A percentile compares a stretch with the other conserved stretches of the same genome.
Conservation (phyloP, 2,113 vertebrate species). For the Campylorhamphus procurvoides region DNA sequence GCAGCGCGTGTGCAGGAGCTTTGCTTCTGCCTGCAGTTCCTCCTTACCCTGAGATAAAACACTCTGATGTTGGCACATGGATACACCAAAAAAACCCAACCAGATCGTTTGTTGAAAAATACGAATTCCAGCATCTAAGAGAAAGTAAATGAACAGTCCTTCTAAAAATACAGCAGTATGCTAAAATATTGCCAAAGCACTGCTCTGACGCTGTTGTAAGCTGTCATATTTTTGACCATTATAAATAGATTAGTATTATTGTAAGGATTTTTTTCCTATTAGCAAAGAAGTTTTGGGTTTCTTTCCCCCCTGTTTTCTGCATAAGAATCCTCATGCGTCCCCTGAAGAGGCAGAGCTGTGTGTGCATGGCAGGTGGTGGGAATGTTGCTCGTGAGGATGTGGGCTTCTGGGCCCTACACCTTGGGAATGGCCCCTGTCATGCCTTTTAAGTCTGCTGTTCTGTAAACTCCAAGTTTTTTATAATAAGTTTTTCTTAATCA, state of each 20-base stretch:
- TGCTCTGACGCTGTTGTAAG: conserved; percentile 38
- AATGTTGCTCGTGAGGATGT: neutral
- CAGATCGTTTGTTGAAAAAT: conserved; percentile 34
- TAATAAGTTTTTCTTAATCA: neutral
- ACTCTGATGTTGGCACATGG: conserved; percentile 33
- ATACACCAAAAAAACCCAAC: neutral
- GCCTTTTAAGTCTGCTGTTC: neutral
- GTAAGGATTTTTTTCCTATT: conserved; percentile 43
- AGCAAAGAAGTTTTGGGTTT: neutral
- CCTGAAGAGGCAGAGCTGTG: neutral
- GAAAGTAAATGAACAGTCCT: conserved; percentile 61
- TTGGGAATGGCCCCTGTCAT: neutral
- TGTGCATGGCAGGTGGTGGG: neutral
- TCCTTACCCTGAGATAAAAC: conserved; percentile 11
- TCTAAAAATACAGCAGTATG: conserved; percentile 61
- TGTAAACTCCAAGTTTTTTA: neutral
- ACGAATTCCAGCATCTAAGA: conserved; percentile 37
- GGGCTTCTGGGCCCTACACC: neutral
- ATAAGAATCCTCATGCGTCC: neutral
- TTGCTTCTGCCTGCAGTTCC: neutral
- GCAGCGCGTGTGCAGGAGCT: conserved; percentile 1
- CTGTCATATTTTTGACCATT: conserved; percentile 58
- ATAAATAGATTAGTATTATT: conserved; percentile 57
- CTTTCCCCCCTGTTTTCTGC: neutral
- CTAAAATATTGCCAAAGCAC: conserved; percentile 58